Evolutionary conservation across 2,797 vertebrate genomes (phyloP), one percentile per base, ranked within the genome.

Genomic region (Macroramphosus scolopax): DNA sequence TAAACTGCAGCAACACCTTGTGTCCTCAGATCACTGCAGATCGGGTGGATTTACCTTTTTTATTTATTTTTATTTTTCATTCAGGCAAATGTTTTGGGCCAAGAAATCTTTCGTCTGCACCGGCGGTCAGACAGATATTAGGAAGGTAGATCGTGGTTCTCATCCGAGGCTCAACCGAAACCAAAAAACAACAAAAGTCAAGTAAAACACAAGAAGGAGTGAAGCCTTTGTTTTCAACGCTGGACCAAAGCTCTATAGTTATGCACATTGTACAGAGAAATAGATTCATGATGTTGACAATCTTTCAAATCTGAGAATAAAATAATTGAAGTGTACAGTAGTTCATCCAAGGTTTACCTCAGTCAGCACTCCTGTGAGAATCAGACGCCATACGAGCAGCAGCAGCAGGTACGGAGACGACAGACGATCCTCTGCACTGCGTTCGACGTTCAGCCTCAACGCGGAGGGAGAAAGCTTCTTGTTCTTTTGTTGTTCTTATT

Each of bases 191-290:
- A 26, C 40, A 36, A 14, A 86, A 89, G 88, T 88, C 91, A 78
- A 90, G 84, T 86, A 77, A 70, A 45, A 75, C 58, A 74, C 70
- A 77, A 56, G 75, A 77, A 71, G 55, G 53, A 70, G 68, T 79
- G 75, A 59, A 91, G 92, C 92, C 93, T 95, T 94, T 88, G 86
- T 91, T 92, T 90, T 92, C 87, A 93, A 92, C 83, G 94, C 94
- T 96, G 95, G 95, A 98, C 96, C 96, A 98, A 98, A 98, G 95
- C 91, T 94, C 93, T 93, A 91, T 93, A 93, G 92, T 92, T 95
- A 95, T 97, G 95, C 95, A 98, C 94, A 96, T 92, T 95, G 94
- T 96, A 92, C 93, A 97, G 92, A 93, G 88, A 92, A 92, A 93
- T 91, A 92, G 93, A 93, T 93, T 93, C 91, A 93, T 89, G 91